Percentiles rank a stretch among this genome's conserved stretches.
Evolutionary conservation across 1,140 invertebrate species (phyloP).

Genomic region (Arion vulgaris): DNA sequence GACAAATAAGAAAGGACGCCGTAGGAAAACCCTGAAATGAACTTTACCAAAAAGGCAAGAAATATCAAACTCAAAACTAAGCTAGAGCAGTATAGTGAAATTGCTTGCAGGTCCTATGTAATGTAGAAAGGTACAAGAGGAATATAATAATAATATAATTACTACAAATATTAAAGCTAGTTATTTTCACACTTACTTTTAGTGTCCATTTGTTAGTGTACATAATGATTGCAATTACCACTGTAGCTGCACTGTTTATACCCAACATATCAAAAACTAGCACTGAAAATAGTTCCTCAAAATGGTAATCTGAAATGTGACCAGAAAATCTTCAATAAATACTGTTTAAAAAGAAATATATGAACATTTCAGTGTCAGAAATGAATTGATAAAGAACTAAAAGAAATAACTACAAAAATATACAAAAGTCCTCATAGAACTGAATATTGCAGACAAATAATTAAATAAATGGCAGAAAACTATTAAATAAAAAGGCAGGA

Average conservation of each 20-base stretch:
- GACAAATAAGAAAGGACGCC: too few species aligned
- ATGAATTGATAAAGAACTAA: background rate
- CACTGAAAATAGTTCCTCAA: conserved; percentile 61
- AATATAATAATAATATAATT: too few species aligned
- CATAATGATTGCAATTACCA: conserved; percentile 71
- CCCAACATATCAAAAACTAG: conserved; percentile 69
- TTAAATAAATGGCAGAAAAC: too few species aligned
- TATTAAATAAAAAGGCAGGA: too few species aligned
- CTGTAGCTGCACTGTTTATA: conserved; percentile 65
- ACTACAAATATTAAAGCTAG: background rate
- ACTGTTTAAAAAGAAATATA: too few species aligned
- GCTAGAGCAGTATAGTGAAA: too few species aligned
- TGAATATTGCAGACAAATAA: too few species aligned
- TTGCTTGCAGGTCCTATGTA: too few species aligned
- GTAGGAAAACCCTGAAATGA: too few species aligned
- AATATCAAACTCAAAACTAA: too few species aligned
- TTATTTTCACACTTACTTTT: conserved; percentile 49
- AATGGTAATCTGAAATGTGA: conserved; percentile 53
- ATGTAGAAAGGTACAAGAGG: too few species aligned
- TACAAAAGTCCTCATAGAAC: background rate
- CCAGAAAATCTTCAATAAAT: background rate
- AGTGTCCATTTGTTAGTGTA: conserved; percentile 58
- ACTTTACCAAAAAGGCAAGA: too few species aligned
- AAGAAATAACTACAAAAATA: conserved; percentile 4
- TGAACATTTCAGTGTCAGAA: background rate